A percentile compares a stretch with the other conserved stretches of the same genome.
phyloP scores from a whole-genome alignment of 2,888 invertebrate genomes.

The Pollenia angustigena region DNA sequence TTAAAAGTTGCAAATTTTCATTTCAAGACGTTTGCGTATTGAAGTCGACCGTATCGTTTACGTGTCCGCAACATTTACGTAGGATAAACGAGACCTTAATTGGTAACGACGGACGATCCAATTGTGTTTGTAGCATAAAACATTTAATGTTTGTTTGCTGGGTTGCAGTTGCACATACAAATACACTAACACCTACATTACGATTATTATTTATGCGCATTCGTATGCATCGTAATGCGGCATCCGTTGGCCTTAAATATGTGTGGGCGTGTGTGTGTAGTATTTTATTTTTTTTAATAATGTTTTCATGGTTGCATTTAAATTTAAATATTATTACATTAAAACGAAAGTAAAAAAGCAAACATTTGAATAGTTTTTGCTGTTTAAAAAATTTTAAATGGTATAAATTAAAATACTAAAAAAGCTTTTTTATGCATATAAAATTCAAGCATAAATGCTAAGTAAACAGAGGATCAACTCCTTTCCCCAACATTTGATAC shows the following conservation, averaged over 20 bases:
- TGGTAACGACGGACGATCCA: too few species aligned
- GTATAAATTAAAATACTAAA: too few species aligned
- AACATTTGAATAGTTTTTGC: background rate
- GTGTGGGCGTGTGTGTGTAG: background rate
- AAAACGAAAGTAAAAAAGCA: constrained; percentile 6
- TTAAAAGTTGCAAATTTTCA: too few species aligned
- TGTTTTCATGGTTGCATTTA: constrained; percentile 39
- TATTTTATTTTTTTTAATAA: constrained; percentile 35
- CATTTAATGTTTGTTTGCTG: background rate
- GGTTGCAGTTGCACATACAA: background rate
- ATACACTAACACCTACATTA: background rate
- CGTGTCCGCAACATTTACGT: too few species aligned
- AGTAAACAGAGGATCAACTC: too few species aligned
- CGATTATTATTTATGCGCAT: constrained; percentile 20
- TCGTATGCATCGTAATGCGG: constrained; percentile 35
- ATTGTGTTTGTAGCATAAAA: too few species aligned
- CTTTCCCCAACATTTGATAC: too few species aligned
- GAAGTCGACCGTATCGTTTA: too few species aligned
- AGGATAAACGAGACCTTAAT: too few species aligned
- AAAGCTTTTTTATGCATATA: too few species aligned
- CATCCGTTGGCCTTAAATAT: constrained; percentile 46
- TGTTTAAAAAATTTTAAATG: background rate
- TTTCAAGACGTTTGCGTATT: too few species aligned
- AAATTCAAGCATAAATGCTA: too few species aligned
- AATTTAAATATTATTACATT: constrained; percentile 13